These are phyloP conservation scores for Rhinopomastus cyanomelas DNA, from an alignment of 2,113 vertebrate genomes.

Conservation along the genomic window DNA sequence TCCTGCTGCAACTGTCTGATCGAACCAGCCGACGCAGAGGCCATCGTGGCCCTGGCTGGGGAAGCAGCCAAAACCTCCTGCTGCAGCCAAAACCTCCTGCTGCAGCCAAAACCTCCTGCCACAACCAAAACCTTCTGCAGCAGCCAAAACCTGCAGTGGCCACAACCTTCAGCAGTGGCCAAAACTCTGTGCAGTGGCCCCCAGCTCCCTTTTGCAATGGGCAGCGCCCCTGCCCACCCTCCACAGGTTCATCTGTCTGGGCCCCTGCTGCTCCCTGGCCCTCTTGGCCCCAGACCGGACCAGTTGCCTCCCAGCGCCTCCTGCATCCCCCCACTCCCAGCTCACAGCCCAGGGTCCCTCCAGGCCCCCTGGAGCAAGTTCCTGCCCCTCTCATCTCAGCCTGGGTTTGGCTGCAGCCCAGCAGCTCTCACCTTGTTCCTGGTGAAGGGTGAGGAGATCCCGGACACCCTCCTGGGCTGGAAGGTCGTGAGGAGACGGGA, in stretches of 20 bases:
- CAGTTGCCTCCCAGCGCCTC: not conserved
- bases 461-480: not conserved
- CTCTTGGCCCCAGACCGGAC: rapidly evolving
- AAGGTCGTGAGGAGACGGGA: rapidly evolving
- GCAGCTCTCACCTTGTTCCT: not conserved
- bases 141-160: not conserved
- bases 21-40: conserved; percentile 47
- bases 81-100: rapidly evolving
- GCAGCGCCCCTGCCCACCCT: too few relatives aligned
- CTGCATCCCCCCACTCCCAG: not conserved
- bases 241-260: rapidly evolving
- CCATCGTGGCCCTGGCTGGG: not conserved
- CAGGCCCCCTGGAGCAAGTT: not conserved
- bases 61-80: too few relatives aligned
- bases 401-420: rapidly evolving
- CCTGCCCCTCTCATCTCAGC: rapidly evolving
- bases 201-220: too few relatives aligned
- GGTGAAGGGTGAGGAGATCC: rapidly evolving
- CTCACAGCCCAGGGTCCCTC: not conserved
- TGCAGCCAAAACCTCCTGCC: rapidly evolving
- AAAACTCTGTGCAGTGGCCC: not conserved
- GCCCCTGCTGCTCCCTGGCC: not conserved
- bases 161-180: not conserved
- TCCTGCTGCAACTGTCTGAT: conserved; percentile 42
- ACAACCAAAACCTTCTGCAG: not conserved